Conservation (phyloP, 2,888 invertebrate species). For the Euplexia lucipara region DNA sequence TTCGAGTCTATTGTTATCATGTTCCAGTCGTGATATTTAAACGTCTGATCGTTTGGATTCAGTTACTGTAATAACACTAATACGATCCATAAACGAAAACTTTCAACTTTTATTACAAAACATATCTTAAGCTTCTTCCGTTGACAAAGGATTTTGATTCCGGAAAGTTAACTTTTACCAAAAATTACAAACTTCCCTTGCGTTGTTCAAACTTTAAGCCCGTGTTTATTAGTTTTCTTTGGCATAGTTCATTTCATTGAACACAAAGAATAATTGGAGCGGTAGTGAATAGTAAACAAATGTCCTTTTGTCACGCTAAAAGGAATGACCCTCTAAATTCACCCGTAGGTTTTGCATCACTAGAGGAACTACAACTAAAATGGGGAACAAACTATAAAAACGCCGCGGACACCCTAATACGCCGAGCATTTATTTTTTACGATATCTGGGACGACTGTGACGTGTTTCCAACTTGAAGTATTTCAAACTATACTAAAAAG, state of each 20-base stretch:
- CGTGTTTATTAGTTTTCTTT: constrained; percentile 27
- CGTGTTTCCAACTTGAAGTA: constrained; percentile 28
- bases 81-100: constrained; percentile 19
- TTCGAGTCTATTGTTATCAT: constrained; percentile 39
- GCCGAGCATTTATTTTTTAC: constrained; percentile 47
- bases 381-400: constrained; percentile 50
- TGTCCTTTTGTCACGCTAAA: constrained; percentile 62
- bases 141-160: constrained; percentile 11
- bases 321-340: constrained; percentile 50
- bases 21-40: constrained; percentile 29
- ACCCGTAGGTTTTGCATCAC: constrained; percentile 36
- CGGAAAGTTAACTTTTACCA: constrained; percentile 9
- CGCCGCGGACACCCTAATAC: constrained; percentile 47
- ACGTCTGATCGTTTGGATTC: constrained; percentile 24
- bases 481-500: constrained; percentile 12
- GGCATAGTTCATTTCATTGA: constrained; percentile 52
- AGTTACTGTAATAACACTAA: constrained; percentile 34
- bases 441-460: constrained; percentile 25
- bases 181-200: neutral
- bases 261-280: constrained; percentile 42
- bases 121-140: constrained; percentile 12
- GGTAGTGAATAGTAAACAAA: constrained; percentile 45
- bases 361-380: constrained; percentile 42
- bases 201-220: constrained; percentile 12
- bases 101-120: constrained; percentile 27